Conservation (phyloP, 1,140 invertebrate species). For the Nylanderia fulva region DNA sequence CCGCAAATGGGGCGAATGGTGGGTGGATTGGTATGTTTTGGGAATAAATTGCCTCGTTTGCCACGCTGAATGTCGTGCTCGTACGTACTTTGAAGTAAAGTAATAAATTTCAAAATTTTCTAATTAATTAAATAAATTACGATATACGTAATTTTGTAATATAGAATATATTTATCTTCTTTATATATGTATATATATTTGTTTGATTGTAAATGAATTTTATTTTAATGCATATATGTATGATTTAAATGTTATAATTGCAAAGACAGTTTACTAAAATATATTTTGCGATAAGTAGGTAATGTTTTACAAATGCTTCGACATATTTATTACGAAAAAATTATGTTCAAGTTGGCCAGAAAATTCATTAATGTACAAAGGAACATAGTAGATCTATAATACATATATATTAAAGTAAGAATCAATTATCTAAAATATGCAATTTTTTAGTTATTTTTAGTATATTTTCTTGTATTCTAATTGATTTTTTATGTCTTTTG, state of each 20-base stretch:
- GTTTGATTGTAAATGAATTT: neutral
- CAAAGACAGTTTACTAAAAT: neutral
- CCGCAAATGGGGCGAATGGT: conserved; percentile 23
- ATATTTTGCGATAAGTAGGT: neutral
- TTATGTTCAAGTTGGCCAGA: too few relatives aligned
- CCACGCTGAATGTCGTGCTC: neutral
- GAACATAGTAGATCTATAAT: too few relatives aligned
- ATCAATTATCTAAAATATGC: neutral
- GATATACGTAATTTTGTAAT: neutral
- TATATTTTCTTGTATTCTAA: neutral
- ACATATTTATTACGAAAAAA: neutral
- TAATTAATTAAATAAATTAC: neutral
- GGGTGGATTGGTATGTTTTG: conserved; percentile 23
- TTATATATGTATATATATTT: too few relatives aligned
- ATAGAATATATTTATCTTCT: neutral
- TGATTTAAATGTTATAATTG: neutral
- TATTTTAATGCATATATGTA: too few relatives aligned
- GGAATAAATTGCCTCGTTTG: neutral
- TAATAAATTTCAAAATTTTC: conserved; percentile 1
- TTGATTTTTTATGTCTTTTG: neutral
- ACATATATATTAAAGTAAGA: too few relatives aligned
- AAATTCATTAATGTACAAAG: too few relatives aligned
- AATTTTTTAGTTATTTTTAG: neutral
- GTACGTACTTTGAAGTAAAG: neutral
- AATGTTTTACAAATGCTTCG: too few relatives aligned